Conservation (phyloP, 2,888 invertebrate genomes). For the Sminthurides aquaticus region DNA sequence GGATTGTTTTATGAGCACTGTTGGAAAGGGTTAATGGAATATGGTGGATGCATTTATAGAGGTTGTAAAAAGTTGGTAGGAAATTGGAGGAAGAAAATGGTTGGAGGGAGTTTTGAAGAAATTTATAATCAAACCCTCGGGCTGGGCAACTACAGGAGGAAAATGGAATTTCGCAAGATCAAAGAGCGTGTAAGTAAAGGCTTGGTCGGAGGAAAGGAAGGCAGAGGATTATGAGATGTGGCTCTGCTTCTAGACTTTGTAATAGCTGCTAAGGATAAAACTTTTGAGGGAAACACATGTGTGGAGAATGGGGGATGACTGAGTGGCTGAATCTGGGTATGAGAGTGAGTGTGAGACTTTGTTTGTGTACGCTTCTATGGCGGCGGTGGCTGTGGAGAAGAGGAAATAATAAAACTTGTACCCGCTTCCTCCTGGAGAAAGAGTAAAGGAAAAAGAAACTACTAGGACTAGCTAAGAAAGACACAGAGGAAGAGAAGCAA, state of each 20-base stretch:
- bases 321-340: too few species aligned
- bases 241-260: too few species aligned
- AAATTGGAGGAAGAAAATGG: background rate
- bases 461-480: background rate
- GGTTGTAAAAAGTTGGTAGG: background rate
- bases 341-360: too few species aligned
- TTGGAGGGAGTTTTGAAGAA: background rate
- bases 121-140: slow-evolving; percentile 2
- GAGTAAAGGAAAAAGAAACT: background rate
- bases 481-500: too few species aligned
- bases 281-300: background rate
- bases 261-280: background rate
- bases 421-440: background rate
- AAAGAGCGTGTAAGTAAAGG: background rate
- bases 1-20: slow-evolving; percentile 3
- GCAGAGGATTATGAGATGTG: too few species aligned
- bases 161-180: slow-evolving; percentile 8
- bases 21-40: background rate
- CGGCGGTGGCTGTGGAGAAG: background rate
- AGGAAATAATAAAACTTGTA: background rate
- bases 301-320: too few species aligned
- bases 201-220: too few species aligned
- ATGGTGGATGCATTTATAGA: background rate
- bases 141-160: background rate
- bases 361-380: too few species aligned